A percentile compares a stretch with the other conserved stretches of the same genome.
Evolutionary conservation across 2,797 vertebrate genomes (phyloP).

Genomic region (Danio albolineatus): DNA sequence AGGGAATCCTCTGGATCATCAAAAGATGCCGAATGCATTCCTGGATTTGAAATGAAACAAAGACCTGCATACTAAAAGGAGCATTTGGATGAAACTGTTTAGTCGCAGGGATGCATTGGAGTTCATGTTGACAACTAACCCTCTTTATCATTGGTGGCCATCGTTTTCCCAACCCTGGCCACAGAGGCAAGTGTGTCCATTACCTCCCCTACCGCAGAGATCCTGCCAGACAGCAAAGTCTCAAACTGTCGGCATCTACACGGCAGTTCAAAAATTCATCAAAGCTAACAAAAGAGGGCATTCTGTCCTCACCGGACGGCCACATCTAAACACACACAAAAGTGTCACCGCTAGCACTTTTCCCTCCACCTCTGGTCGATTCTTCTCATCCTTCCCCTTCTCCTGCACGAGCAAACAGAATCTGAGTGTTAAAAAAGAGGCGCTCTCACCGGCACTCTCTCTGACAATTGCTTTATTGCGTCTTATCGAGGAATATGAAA

Average conservation of each 20-base stretch:
- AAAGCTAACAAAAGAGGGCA: constrained; percentile 58
- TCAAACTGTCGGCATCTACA: constrained; percentile 34
- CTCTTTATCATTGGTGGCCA: constrained; percentile 6
- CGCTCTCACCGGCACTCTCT: constrained; percentile 79
- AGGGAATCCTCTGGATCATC: constrained; percentile 24
- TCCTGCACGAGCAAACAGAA: constrained; percentile 49
- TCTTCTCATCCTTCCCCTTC: constrained; percentile 48
- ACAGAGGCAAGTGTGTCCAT: constrained; percentile 39
- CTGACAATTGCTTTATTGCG: constrained; percentile 92
- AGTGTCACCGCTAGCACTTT: constrained; percentile 36
- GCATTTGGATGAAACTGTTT: background rate
- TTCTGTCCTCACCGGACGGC: constrained; percentile 43
- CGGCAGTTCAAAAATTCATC: constrained; percentile 51
- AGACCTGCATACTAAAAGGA: background rate
- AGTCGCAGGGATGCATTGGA: background rate
- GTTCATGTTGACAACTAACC: constrained; percentile 35
- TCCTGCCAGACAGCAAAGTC: constrained; percentile 26
- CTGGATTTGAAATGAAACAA: background rate
- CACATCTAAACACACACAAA: constrained; percentile 46
- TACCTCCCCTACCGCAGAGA: constrained; percentile 28
- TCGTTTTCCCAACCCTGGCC: constrained; percentile 1
- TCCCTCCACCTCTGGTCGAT: constrained; percentile 47
- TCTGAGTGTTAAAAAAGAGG: constrained; percentile 50
- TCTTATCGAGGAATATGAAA: constrained; percentile 98
- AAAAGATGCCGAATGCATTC: constrained; percentile 10